Evolutionary conservation across 2,113 vertebrate genomes (phyloP).

Genomic region (pig (Sus scrofa)): DNA sequence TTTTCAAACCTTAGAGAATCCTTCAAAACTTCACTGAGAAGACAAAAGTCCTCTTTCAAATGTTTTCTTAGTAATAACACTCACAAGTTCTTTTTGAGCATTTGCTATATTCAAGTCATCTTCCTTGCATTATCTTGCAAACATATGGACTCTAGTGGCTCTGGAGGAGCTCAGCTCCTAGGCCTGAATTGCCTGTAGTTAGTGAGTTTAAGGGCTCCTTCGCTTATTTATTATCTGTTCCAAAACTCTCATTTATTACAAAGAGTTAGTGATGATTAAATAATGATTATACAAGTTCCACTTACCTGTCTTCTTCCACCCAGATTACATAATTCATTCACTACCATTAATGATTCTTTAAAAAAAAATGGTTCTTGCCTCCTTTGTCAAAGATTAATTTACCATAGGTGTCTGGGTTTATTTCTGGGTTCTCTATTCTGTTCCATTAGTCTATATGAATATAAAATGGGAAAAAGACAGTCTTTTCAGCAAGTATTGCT

Average conservation of each 20-base stretch:
- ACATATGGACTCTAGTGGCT: fast-evolving
- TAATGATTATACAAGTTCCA: not conserved
- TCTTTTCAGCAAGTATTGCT: too few species aligned
- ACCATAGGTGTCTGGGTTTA: too few species aligned
- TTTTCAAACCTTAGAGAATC: not conserved
- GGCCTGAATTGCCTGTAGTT: not conserved
- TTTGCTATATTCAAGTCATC: not conserved
- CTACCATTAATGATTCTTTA: not conserved
- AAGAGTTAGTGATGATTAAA: not conserved
- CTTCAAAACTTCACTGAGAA: not conserved
- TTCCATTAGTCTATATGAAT: too few species aligned
- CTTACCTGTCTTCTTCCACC: not conserved
- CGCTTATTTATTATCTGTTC: not conserved
- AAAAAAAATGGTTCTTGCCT: too few species aligned
- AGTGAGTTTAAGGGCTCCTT: not conserved
- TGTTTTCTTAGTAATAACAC: not conserved
- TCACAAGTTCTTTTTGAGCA: not conserved
- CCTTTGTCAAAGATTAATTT: too few species aligned
- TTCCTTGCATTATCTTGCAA: not conserved
- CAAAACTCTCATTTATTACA: not conserved
- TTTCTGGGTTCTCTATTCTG: too few species aligned
- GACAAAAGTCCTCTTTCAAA: not conserved
- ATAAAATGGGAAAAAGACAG: too few species aligned
- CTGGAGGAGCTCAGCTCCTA: not conserved
- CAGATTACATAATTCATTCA: not conserved